phyloP scores from a whole-genome alignment of 2,888 invertebrate genomes.

The Aspidiotus rigidus region DNA sequence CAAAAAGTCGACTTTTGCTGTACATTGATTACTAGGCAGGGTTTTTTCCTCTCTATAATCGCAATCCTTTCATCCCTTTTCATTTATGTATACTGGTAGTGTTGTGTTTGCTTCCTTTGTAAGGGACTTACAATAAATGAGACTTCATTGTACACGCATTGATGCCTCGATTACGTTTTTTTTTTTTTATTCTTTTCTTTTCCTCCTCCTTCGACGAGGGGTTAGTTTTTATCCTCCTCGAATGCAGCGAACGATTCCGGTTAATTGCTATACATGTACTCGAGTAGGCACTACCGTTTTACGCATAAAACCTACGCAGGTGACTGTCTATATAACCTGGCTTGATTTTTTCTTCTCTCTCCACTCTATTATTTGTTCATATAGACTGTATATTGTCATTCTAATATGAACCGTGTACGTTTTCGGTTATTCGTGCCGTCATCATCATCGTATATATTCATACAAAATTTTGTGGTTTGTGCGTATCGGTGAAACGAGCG shows the following conservation, averaged over 20 bases:
- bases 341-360: constrained; percentile 1
- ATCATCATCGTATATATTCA: neutral
- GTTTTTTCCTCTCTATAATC: neutral
- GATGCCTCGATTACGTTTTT: neutral
- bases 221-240: neutral
- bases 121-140: neutral
- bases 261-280: neutral
- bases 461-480: no score
- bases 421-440: neutral
- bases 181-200: neutral
- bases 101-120: neutral
- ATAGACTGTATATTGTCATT: neutral
- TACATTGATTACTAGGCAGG: no score
- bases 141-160: neutral
- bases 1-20: no score
- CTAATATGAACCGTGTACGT: constrained; percentile 2
- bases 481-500: no score
- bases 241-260: neutral
- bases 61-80: neutral
- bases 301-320: neutral
- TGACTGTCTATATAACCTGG: neutral
- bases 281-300: neutral
- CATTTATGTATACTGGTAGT: neutral
- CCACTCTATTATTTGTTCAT: neutral
- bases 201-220: neutral